These are phyloP conservation scores for Hippocampus guttulatus DNA, from an alignment of 2,113 vertebrate species.

Conservation along the genomic window DNA sequence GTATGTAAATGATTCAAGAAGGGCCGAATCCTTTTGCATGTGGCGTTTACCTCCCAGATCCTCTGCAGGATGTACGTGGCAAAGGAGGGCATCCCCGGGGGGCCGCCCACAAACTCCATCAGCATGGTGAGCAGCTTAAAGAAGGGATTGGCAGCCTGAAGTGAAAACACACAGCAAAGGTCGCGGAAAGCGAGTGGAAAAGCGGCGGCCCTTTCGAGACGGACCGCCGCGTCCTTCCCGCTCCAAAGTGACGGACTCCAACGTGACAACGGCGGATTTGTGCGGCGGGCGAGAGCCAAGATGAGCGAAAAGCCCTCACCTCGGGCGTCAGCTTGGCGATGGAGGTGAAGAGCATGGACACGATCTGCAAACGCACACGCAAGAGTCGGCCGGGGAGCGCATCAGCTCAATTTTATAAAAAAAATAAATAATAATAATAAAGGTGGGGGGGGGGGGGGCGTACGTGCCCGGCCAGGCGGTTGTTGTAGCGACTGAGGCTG, in stretches of 20 bases:
- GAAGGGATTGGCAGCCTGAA: slow-evolving; percentile 94
- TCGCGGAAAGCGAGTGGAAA: background rate
- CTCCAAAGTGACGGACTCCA: too few relatives aligned
- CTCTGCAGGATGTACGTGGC: slow-evolving; percentile 98
- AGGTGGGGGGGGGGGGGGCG: background rate
- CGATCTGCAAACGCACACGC: slow-evolving; percentile 75
- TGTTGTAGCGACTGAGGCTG: slow-evolving; percentile 97
- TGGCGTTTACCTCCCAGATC: slow-evolving; percentile 90
- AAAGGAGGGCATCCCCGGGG: slow-evolving; percentile 97
- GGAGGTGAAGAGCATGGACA: slow-evolving; percentile 98
- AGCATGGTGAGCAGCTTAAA: slow-evolving; percentile 98
- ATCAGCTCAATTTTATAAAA: too few relatives aligned
- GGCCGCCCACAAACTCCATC: slow-evolving; percentile 97
- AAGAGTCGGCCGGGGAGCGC: background rate
- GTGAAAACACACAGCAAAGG: background rate
- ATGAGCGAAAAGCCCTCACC: slow-evolving; percentile 69
- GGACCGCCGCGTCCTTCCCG: too few relatives aligned
- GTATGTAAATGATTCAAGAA: background rate
- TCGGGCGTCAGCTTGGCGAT: slow-evolving; percentile 98
- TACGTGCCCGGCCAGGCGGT: slow-evolving; percentile 96
- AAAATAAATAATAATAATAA: background rate
- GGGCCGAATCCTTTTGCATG: background rate
- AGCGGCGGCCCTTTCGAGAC: too few relatives aligned
- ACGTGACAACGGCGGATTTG: background rate
- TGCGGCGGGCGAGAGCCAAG: background rate